These are phyloP conservation scores for Ctenicera cuprea DNA, from an alignment of 2,888 invertebrate species.

Conservation along the genomic window DNA sequence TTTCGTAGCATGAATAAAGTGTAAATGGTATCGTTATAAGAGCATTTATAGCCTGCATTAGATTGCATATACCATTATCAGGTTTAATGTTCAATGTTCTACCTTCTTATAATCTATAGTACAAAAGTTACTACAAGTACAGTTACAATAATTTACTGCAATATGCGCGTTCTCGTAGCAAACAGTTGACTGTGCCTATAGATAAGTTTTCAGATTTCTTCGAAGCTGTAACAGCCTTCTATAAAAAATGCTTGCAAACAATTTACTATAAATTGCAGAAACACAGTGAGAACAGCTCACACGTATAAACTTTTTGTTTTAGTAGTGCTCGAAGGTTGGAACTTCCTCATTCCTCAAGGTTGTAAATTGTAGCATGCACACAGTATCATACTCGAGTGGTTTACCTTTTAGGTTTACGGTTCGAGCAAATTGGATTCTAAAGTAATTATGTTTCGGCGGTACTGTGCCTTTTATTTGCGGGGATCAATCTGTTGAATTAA, in stretches of 20 bases:
- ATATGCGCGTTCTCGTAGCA: constrained; percentile 7
- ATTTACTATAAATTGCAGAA: constrained; percentile 25
- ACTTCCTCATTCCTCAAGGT: constrained; percentile 51
- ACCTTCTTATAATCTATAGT: constrained; percentile 11
- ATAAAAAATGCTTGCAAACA: constrained; percentile 20
- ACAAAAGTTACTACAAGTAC: constrained; percentile 32
- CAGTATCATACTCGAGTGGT: constrained; percentile 41
- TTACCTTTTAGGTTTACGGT: constrained; percentile 44
- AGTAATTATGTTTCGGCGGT: constrained; percentile 52
- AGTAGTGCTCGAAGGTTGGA: constrained; percentile 19
- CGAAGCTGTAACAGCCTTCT: constrained; percentile 8
- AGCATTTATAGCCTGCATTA: constrained; percentile 23
- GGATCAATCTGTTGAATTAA: constrained; percentile 50
- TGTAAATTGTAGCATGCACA: constrained; percentile 49
- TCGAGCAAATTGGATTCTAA: constrained; percentile 42
- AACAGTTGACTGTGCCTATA: constrained; percentile 1
- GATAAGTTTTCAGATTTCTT: constrained; percentile 24
- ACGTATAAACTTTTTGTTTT: constrained; percentile 26
- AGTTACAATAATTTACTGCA: constrained; percentile 37
- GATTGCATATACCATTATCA: constrained; percentile 36
- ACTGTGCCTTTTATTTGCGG: constrained; percentile 46
- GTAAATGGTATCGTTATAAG: constrained; percentile 13
- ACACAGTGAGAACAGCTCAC: constrained; percentile 23
- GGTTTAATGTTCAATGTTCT: constrained; percentile 15
- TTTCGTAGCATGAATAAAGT: not conserved